These are phyloP conservation scores for Odontamblyopus rebecca DNA, from an alignment of 2,797 vertebrate species.

Conservation along the genomic window DNA sequence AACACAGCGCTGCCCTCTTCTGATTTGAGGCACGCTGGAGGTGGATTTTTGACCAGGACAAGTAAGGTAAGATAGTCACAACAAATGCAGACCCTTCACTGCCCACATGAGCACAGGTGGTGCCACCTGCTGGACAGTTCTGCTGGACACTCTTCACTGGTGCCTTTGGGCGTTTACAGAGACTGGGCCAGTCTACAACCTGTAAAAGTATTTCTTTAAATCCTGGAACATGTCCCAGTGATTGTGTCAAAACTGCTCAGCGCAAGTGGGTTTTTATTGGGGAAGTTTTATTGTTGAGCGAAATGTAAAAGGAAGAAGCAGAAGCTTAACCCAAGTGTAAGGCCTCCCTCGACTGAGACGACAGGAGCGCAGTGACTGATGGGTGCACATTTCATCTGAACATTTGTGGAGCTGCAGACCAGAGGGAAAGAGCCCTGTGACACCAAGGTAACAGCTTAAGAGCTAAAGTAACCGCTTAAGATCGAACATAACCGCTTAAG, in stretches of 20 bases:
- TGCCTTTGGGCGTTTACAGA: neutral
- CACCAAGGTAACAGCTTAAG: conserved; percentile 1
- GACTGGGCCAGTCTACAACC: neutral
- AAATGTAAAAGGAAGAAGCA: neutral
- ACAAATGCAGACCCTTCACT: neutral
- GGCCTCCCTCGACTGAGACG: neutral
- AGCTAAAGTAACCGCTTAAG: neutral
- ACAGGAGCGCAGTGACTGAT: neutral
- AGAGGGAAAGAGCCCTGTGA: conserved; percentile 3
- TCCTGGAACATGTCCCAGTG: neutral
- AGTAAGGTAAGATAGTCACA: conserved; percentile 65
- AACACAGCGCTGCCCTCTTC: neutral
- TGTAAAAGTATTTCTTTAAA: neutral
- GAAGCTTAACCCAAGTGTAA: neutral
- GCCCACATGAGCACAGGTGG: neutral
- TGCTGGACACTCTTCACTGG: neutral
- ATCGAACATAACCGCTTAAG: neutral
- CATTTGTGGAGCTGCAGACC: neutral
- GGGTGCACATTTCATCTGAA: neutral
- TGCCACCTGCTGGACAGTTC: neutral
- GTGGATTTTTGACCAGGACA: conserved; percentile 52
- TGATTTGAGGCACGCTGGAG: conserved; percentile 25
- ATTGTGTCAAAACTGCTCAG: neutral
- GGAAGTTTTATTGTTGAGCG: neutral
- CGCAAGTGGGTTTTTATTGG: too few relatives aligned